These are phyloP conservation scores for Argopecten irradians DNA, from an alignment of 1,140 invertebrate species.

Conservation along the genomic window DNA sequence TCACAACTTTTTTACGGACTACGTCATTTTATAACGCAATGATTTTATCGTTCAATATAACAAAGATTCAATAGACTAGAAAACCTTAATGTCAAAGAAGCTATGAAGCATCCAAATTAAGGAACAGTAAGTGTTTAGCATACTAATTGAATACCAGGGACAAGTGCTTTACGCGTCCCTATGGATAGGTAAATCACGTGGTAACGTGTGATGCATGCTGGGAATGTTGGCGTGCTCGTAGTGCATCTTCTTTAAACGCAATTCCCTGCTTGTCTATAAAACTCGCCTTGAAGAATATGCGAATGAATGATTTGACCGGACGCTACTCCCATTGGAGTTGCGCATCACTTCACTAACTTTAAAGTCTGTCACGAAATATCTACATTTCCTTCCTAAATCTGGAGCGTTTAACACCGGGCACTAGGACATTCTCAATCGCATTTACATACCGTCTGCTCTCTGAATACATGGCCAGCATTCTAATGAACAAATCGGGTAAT, in stretches of 20 bases:
- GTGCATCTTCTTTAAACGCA: neutral
- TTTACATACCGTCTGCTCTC: neutral
- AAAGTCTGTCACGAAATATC: neutral
- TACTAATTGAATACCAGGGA: neutral
- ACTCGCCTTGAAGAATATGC: neutral
- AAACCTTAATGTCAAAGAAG: neutral
- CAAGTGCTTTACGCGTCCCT: neutral
- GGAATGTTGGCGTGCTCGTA: neutral
- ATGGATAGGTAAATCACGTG: neutral
- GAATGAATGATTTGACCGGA: constrained; percentile 16
- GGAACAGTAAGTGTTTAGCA: neutral
- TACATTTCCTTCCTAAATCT: neutral
- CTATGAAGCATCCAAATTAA: neutral
- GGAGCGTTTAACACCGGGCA: neutral
- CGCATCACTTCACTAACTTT: neutral
- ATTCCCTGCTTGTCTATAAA: neutral
- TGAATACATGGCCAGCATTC: neutral
- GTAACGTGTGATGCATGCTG: constrained; percentile 4
- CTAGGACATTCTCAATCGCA: neutral
- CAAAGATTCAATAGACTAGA: too few relatives aligned
- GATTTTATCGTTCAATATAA: too few relatives aligned
- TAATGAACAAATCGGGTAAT: neutral
- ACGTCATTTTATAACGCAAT: too few relatives aligned
- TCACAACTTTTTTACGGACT: too few relatives aligned
- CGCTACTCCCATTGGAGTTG: neutral